Evolutionary conservation across 2,797 vertebrate species (phyloP).

Genomic region (Pelodytes ibericus): DNA sequence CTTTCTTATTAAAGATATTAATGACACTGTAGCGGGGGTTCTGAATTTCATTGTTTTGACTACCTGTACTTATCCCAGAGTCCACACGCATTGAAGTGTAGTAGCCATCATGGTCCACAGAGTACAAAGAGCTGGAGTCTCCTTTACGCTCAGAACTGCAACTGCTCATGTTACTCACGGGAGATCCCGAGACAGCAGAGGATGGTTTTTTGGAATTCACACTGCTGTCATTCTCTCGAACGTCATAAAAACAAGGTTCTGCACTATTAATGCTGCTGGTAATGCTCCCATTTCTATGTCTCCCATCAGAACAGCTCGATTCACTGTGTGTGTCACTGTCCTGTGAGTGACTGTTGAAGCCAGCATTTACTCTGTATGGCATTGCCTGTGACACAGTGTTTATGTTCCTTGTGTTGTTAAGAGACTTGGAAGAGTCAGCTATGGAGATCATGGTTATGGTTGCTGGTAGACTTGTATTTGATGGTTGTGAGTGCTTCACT

Average conservation of each 20-base stretch:
- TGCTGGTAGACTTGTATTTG: conserved; percentile 62
- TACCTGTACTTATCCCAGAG: conserved; percentile 76
- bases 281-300: conserved; percentile 60
- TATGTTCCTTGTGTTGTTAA: conserved; percentile 65
- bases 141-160: conserved; percentile 85
- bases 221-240: conserved; percentile 70
- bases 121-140: conserved; percentile 83
- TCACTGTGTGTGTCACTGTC: conserved; percentile 75
- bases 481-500: conserved; percentile 62
- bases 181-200: conserved; percentile 78
- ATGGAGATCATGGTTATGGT: conserved; percentile 69
- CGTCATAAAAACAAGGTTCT: conserved; percentile 82
- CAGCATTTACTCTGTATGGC: conserved; percentile 57
- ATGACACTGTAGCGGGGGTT: conserved; percentile 81
- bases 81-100: conserved; percentile 81
- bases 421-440: conserved; percentile 71
- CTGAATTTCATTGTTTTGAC: conserved; percentile 72
- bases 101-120: conserved; percentile 86
- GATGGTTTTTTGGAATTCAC: conserved; percentile 67
- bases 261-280: conserved; percentile 61
- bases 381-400: conserved; percentile 70
- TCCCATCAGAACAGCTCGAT: conserved; percentile 77
- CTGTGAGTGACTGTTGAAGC: conserved; percentile 61
- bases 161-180: conserved; percentile 83
- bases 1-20: conserved; percentile 80